Evolutionary conservation across 2,888 invertebrate species (phyloP).

Genomic region (Euzophera pinguis): DNA sequence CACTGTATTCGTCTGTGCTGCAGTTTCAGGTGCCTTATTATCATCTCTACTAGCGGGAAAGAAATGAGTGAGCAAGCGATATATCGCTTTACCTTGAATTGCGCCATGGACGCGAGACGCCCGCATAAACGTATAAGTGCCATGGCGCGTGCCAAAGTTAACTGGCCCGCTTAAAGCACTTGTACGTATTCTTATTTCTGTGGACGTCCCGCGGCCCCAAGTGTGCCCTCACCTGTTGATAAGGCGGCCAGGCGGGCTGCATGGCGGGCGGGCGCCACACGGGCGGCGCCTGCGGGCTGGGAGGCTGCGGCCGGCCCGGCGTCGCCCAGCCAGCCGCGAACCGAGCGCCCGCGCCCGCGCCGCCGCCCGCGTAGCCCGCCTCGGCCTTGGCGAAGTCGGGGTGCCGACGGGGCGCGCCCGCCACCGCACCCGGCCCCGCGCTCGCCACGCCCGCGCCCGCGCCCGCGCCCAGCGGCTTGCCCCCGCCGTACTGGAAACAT

Average conservation of each 20-base stretch:
- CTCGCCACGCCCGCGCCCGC: constrained; percentile 61
- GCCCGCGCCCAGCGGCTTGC: constrained; percentile 62
- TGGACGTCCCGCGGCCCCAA: no score
- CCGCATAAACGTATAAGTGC: no score
- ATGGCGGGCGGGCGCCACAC: constrained; percentile 47
- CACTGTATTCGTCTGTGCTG: no score
- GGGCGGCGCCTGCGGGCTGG: constrained; percentile 45
- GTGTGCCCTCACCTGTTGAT: constrained; percentile 40
- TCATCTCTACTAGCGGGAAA: no score
- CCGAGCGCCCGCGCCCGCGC: constrained; percentile 30
- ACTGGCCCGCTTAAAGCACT: no score
- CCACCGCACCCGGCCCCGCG: constrained; percentile 70
- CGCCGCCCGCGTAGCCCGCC: constrained; percentile 26
- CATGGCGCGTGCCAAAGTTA: no score
- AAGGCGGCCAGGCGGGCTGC: constrained; percentile 58
- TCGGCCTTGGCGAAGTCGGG: constrained; percentile 89
- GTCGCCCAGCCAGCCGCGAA: constrained; percentile 45
- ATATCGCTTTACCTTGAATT: no score
- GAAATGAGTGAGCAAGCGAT: no score
- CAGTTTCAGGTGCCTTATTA: no score
- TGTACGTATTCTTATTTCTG: no score
- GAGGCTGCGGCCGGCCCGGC: constrained; percentile 46
- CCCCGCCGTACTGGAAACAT: constrained; percentile 55
- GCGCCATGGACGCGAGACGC: no score
- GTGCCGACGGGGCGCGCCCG: constrained; percentile 86